These are phyloP conservation scores for Casuarius casuarius DNA, from an alignment of 2,113 vertebrate genomes.

Conservation along the genomic window DNA sequence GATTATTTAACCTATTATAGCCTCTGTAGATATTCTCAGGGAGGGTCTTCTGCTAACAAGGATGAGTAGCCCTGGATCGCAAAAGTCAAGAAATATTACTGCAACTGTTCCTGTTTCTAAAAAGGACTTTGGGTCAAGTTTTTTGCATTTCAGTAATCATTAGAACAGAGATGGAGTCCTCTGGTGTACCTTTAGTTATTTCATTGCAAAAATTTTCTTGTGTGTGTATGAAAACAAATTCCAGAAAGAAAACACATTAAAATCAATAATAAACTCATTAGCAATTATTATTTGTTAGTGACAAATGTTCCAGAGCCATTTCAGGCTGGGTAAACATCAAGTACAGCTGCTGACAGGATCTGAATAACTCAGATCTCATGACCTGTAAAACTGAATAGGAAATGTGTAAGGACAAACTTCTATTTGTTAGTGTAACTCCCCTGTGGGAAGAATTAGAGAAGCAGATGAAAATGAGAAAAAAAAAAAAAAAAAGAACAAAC, in stretches of 20 bases:
- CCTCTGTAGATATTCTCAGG: not conserved
- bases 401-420: not conserved
- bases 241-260: not conserved
- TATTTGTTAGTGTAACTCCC: not conserved
- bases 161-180: not conserved
- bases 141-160: not conserved
- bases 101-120: not conserved
- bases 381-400: not conserved
- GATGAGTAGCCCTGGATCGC: not conserved
- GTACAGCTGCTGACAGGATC: not conserved
- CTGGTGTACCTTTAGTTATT: not conserved
- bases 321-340: not conserved
- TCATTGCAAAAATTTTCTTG: not conserved
- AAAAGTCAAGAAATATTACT: not conserved
- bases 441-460: not conserved
- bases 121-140: not conserved
- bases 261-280: not conserved
- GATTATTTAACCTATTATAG: not conserved
- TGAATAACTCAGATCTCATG: not conserved
- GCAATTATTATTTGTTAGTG: not conserved
- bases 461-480: not conserved
- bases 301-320: not conserved
- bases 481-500: too few species aligned
- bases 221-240: not conserved
- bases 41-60: not conserved